Evolutionary conservation across 2,888 invertebrate species (phyloP), one percentile per base, ranked within the genome.

Genomic region (Actias luna): DNA sequence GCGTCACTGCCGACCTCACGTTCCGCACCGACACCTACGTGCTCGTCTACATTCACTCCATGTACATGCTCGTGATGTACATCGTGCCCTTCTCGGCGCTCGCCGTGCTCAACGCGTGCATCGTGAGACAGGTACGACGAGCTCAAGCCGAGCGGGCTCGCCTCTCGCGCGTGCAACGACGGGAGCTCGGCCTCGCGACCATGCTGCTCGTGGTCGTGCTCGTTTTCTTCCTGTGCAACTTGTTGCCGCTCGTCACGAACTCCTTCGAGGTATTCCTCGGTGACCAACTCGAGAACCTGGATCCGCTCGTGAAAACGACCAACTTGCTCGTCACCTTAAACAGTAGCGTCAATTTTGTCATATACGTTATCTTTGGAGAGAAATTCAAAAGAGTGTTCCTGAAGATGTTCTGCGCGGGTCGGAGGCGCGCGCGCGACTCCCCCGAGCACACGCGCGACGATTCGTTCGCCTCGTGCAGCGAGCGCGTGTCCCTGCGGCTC

Each of bases 361-460:
- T 99, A 76, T 99, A 99, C 92, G 98, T 99, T 70, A 98, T 98
- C 71, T 99, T 99, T 85, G 99, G 99, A 1, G 98, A 99, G 84
- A 99, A 99, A 85, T 99, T 99, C 92, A 97, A 98, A 83, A 94
- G 97, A 67, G 95, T 98, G 69, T 97, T 98, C 85, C 89, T 97
- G 71, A 93, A 95, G 85, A 93, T 96, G 86, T 96, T 96, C 92
- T 96, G 96, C 87, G 95, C 95, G 73, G 89, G 93, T 58, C 89
- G 91, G 64, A 94, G 94, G 93, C 71, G 80, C 39, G 67, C 73
- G 94, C 95, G 79, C 93, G 96, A 74, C 95, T 97, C 89, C 81
- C 94, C 78, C 88, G 95, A 84, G 65, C 82, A 91, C 75, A 96
- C 96, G 65, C 96, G 96, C 82, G 97, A 97, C 82, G 97, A 97